Conservation (phyloP, 2,797 vertebrate genomes). For the Siniperca obscura region DNA sequence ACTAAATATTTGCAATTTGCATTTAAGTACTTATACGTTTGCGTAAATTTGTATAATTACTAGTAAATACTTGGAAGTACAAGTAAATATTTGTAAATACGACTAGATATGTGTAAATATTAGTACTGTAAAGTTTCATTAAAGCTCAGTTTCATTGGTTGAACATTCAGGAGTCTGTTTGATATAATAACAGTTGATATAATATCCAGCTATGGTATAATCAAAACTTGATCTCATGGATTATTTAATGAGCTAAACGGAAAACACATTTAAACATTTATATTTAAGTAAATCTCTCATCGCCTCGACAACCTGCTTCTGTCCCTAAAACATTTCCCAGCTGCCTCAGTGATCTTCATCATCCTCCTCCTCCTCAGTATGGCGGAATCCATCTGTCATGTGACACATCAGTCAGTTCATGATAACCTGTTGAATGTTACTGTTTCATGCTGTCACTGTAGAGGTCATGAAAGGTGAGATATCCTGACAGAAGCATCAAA, state of each 20-base stretch:
- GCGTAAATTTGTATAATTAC: not conserved
- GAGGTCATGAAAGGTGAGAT: conserved; percentile 84
- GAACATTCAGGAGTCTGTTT: not conserved
- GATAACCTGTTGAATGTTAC: conserved; percentile 76
- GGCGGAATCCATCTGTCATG: conserved; percentile 44
- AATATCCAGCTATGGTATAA: not conserved
- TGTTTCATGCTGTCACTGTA: conserved; percentile 83
- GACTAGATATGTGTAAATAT: too few relatives aligned
- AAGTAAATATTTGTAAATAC: too few relatives aligned
- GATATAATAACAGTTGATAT: not conserved
- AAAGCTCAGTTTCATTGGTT: not conserved
- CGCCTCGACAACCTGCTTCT: conserved; percentile 14
- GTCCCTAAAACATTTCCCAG: conserved; percentile 28
- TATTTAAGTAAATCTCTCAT: not conserved
- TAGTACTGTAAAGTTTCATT: not conserved
- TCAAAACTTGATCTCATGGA: not conserved
- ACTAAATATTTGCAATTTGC: not conserved
- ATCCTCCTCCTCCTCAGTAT: conserved; percentile 8
- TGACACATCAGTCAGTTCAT: conserved; percentile 43
- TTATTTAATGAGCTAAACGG: not conserved
- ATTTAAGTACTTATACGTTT: not conserved
- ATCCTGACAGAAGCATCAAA: conserved; percentile 9
- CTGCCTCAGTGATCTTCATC: conserved; percentile 33
- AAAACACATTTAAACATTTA: not conserved
- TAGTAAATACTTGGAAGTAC: not conserved